Percentiles rank a stretch among this genome's conserved stretches.
Conservation (phyloP, 1,140 invertebrate species). For the Phthorimaea operculella region DNA sequence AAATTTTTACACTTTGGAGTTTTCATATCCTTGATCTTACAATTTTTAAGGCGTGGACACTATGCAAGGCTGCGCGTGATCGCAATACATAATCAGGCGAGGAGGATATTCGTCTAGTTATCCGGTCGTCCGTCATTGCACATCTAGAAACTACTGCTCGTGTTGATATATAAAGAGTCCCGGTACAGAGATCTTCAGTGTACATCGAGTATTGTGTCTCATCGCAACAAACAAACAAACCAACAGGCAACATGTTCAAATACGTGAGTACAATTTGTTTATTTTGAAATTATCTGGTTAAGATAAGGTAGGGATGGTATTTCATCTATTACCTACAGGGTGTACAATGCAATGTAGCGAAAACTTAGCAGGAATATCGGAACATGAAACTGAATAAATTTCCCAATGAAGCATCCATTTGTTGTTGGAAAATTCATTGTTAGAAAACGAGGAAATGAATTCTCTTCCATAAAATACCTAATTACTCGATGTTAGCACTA, state of each 20-base stretch:
- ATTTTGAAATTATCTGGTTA: background rate
- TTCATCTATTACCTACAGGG: too few species aligned
- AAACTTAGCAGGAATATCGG: too few species aligned
- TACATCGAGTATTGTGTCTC: constrained; percentile 13
- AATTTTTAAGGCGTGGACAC: constrained; percentile 22
- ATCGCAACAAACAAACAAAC: constrained; percentile 14
- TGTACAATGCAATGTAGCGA: too few species aligned
- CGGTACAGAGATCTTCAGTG: constrained; percentile 28
- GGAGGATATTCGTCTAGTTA: constrained; percentile 46
- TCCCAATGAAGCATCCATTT: too few species aligned
- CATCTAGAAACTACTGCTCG: background rate
- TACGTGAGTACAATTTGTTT: constrained; percentile 44
- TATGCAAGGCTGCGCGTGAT: constrained; percentile 43
- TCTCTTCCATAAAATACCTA: too few species aligned
- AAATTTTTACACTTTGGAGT: too few species aligned
- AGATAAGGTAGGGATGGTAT: too few species aligned
- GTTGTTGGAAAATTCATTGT: too few species aligned
- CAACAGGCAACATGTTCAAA: constrained; percentile 56
- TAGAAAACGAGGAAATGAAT: too few species aligned
- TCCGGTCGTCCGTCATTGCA: constrained; percentile 30
- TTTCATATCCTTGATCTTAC: constrained; percentile 41
- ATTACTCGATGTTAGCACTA: too few species aligned
- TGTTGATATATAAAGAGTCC: constrained; percentile 41
- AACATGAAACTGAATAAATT: too few species aligned
- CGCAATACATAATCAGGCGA: constrained; percentile 33